Evolutionary conservation across 1,140 invertebrate genomes (phyloP).

Genomic region (Sarcophaga peregrina): DNA sequence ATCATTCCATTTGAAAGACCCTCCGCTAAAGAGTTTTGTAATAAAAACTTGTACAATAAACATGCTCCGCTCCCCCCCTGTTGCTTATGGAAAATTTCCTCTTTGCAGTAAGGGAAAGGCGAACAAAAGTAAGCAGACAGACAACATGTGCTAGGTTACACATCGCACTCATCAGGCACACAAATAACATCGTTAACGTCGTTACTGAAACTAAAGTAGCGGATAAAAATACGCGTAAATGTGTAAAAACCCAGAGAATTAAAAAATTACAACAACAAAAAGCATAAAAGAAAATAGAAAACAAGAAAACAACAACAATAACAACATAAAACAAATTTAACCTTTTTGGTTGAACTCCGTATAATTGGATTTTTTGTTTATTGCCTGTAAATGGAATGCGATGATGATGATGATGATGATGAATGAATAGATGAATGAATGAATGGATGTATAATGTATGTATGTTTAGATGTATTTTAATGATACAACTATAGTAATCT

Average conservation of each 20-base stretch:
- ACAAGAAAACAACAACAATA: not conserved
- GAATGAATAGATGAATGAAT: too few species aligned
- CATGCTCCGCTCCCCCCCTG: too few species aligned
- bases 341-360: constrained; percentile 14
- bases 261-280: not conserved
- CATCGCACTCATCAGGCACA: not conserved
- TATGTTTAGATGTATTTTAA: not conserved
- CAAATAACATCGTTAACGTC: not conserved
- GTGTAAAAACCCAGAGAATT: not conserved
- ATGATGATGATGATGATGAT: too few species aligned
- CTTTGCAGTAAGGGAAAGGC: too few species aligned
- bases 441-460: too few species aligned
- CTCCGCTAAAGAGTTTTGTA: not conserved
- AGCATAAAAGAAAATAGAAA: too few species aligned
- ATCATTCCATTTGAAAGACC: not conserved
- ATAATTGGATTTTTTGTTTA: constrained; percentile 34
- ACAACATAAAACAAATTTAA: not conserved
- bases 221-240: constrained; percentile 4
- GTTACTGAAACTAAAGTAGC: not conserved
- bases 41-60: not conserved
- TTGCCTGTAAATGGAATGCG: not conserved
- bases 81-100: too few species aligned
- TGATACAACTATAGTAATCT: not conserved
- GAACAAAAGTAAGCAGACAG: too few species aligned
- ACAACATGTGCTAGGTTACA: not conserved